Conservation (phyloP, 2,113 vertebrate genomes). For the Hoplias malabaricus region DNA sequence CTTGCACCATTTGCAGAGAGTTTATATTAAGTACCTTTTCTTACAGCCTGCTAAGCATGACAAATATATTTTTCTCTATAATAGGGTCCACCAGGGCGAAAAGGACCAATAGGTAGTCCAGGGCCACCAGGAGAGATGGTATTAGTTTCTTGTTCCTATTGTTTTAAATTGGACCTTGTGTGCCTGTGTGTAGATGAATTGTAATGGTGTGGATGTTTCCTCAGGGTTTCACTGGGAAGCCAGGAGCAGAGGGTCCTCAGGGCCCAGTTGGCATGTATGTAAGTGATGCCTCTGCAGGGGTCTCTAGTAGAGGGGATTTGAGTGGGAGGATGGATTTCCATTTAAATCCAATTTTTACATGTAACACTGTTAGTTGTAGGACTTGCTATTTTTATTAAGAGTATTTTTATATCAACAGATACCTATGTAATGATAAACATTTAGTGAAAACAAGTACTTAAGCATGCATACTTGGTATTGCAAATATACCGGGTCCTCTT, state of each 20-base stretch:
- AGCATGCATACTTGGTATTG: not conserved
- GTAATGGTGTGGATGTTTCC: constrained; percentile 34
- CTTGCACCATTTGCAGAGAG: not conserved
- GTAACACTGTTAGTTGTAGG: not conserved
- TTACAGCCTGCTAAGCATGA: not conserved
- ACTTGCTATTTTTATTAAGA: not conserved
- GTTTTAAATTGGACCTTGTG: not conserved
- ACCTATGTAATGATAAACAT: not conserved
- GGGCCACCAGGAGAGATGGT: constrained; percentile 78
- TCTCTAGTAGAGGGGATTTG: not conserved
- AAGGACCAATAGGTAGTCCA: constrained; percentile 67
- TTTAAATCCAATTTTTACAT: not conserved
- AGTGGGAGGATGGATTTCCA: not conserved
- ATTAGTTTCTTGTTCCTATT: constrained; percentile 43
- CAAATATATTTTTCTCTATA: constrained; percentile 12
- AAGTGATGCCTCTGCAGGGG: constrained; percentile 72
- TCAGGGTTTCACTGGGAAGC: constrained; percentile 83
- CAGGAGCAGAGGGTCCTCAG: constrained; percentile 79
- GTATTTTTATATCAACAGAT: no score
- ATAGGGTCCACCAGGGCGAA: constrained; percentile 76
- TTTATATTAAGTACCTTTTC: not conserved
- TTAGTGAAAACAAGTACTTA: no score
- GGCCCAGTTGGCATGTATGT: constrained; percentile 85
- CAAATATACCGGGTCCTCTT: no score
- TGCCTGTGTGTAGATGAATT: not conserved